These are phyloP conservation scores for Acanthacorydalis orientalis DNA, from an alignment of 2,888 invertebrate genomes.

Conservation along the genomic window DNA sequence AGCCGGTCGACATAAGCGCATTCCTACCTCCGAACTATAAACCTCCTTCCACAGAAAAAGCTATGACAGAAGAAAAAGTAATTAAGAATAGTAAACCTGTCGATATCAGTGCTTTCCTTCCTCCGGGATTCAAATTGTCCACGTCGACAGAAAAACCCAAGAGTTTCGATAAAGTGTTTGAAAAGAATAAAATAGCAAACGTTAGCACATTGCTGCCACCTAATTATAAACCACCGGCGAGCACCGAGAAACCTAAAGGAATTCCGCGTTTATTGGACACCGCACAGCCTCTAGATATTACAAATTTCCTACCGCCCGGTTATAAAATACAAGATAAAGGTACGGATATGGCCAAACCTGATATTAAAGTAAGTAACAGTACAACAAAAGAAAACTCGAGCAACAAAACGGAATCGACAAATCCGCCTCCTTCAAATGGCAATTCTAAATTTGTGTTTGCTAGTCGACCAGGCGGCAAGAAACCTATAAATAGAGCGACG, in stretches of 20 bases:
- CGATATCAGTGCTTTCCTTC: conserved; percentile 23
- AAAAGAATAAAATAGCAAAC: conserved; percentile 23
- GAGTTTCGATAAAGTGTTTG: conserved; percentile 22
- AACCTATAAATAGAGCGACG: conserved; percentile 36
- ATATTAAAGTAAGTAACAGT: conserved; percentile 4
- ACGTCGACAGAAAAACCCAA: conserved; percentile 24
- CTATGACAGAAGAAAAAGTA: conserved; percentile 9
- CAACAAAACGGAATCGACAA: conserved; percentile 16
- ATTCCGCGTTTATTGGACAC: conserved; percentile 10
- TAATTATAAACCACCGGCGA: conserved; percentile 33
- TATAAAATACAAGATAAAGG: conserved; percentile 39
- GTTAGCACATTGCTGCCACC: conserved; percentile 42
- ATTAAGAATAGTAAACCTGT: conserved; percentile 17
- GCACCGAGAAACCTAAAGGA: conserved; percentile 10
- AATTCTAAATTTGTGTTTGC: conserved; percentile 59
- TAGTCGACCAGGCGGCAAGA: conserved; percentile 50
- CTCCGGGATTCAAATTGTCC: conserved; percentile 24
- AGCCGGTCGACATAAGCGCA: conserved; percentile 31
- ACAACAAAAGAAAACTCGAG: conserved; percentile 3
- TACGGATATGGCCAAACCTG: conserved; percentile 19
- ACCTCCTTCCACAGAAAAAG: conserved; percentile 18
- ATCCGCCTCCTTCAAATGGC: conserved; percentile 23
- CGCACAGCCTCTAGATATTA: conserved; percentile 28
- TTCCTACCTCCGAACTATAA: conserved; percentile 48
- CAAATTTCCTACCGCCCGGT: conserved; percentile 45